Conservation (phyloP, 1,140 invertebrate species). For the Teleopsis dalmanni region DNA sequence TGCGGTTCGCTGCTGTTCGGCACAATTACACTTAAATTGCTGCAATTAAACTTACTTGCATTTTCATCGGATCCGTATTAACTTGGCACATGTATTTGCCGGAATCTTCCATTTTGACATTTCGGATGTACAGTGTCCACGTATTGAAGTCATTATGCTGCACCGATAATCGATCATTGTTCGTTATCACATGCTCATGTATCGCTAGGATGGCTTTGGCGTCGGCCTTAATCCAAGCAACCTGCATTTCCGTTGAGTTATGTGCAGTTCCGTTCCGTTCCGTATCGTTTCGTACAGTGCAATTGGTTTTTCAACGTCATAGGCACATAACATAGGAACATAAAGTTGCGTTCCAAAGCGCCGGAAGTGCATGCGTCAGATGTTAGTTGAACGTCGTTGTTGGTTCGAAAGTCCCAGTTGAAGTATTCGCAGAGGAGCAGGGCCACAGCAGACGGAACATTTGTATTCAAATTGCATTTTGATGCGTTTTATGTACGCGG, state of each 20-base stretch:
- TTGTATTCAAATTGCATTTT: slow-evolving; percentile 17
- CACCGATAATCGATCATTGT: slow-evolving; percentile 76
- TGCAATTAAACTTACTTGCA: slow-evolving; percentile 76
- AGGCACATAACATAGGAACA: too few species aligned
- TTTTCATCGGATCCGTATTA: slow-evolving; percentile 89
- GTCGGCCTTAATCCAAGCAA: slow-evolving; percentile 88
- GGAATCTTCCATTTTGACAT: slow-evolving; percentile 72
- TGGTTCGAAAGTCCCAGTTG: not conserved
- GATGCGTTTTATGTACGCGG: slow-evolving; percentile 10
- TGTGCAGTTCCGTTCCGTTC: too few species aligned
- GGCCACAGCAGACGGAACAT: slow-evolving; percentile 6
- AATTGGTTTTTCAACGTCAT: too few species aligned
- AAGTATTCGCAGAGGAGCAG: not conserved
- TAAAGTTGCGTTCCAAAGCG: too few species aligned
- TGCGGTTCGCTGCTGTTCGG: too few species aligned
- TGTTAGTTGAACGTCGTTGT: too few species aligned
- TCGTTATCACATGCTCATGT: slow-evolving; percentile 86
- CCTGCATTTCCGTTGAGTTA: too few species aligned
- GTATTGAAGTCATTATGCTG: slow-evolving; percentile 81
- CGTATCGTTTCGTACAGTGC: too few species aligned
- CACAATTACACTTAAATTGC: too few species aligned
- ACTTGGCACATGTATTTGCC: slow-evolving; percentile 90
- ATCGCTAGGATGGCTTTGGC: slow-evolving; percentile 86
- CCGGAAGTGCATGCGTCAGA: too few species aligned
- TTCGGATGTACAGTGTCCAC: slow-evolving; percentile 78